These are phyloP conservation scores for Gallirallus australis DNA, from an alignment of 2,797 vertebrate genomes.

Conservation along the genomic window DNA sequence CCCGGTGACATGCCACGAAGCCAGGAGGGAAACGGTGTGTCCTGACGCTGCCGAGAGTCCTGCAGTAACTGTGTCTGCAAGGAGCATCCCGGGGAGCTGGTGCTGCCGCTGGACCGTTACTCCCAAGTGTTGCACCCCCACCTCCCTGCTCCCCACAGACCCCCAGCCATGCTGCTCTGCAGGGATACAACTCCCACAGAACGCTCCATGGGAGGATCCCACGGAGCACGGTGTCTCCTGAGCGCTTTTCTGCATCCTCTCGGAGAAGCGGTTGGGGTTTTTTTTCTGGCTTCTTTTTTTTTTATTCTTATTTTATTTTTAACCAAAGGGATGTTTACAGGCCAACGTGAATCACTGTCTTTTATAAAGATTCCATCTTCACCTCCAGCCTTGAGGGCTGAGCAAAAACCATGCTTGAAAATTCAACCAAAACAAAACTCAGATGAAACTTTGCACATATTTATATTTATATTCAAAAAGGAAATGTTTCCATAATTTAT, in stretches of 20 bases:
- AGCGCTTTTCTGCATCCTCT: constrained; percentile 53
- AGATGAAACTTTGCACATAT: constrained; percentile 95
- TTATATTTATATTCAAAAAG: constrained; percentile 92
- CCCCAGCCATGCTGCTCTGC: neutral
- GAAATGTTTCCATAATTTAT: constrained; percentile 95
- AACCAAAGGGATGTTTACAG: constrained; percentile 87
- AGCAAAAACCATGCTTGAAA: constrained; percentile 87
- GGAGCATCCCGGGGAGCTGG: neutral
- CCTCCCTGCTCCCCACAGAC: neutral
- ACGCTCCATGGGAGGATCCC: constrained; percentile 12
- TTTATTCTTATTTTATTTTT: constrained; percentile 26
- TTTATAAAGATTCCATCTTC: constrained; percentile 91
- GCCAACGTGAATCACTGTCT: constrained; percentile 85
- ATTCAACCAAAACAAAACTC: constrained; percentile 85
- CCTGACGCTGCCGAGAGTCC: neutral
- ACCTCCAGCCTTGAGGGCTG: constrained; percentile 82
- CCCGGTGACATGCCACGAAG: neutral
- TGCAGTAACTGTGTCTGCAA: accelerated
- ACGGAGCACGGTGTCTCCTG: constrained; percentile 5
- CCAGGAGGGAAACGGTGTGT: neutral
- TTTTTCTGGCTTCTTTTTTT: constrained; percentile 64
- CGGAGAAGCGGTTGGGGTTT: constrained; percentile 62
- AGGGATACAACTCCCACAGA: neutral
- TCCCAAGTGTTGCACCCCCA: neutral
- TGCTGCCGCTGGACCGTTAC: neutral